These are phyloP conservation scores for Heliconius aoede DNA, from an alignment of 2,888 invertebrate species.

Conservation along the genomic window DNA sequence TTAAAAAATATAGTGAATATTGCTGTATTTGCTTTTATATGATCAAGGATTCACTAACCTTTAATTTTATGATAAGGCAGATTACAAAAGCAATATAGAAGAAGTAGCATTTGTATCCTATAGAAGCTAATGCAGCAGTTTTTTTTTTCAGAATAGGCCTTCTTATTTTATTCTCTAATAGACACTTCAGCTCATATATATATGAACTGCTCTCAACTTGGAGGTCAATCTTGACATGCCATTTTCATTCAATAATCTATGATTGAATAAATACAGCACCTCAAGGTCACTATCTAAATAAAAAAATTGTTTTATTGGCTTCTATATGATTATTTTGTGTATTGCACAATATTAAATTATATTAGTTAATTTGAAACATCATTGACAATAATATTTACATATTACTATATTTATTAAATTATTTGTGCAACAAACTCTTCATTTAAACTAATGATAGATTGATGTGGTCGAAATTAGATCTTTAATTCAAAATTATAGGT, in stretches of 20 bases:
- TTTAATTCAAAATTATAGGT: background rate
- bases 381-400: background rate
- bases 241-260: too few relatives aligned
- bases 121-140: too few relatives aligned
- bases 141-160: too few relatives aligned
- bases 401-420: background rate
- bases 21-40: too few relatives aligned
- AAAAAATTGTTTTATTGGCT: conserved; percentile 5
- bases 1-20: too few relatives aligned
- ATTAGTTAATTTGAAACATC: background rate
- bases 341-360: conserved; percentile 22
- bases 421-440: conserved; percentile 34
- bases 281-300: too few relatives aligned
- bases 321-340: background rate
- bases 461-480: too few relatives aligned
- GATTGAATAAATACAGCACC: too few relatives aligned
- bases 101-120: background rate
- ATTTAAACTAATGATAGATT: conserved; percentile 13
- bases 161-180: too few relatives aligned
- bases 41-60: background rate
- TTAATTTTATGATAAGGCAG: conserved; percentile 27
- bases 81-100: conserved; percentile 31
- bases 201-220: too few relatives aligned
- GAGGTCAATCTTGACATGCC: too few relatives aligned
- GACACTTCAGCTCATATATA: too few relatives aligned